Evolutionary conservation across 2,797 vertebrate species (phyloP).

Genomic region (Nothura maculosa): DNA sequence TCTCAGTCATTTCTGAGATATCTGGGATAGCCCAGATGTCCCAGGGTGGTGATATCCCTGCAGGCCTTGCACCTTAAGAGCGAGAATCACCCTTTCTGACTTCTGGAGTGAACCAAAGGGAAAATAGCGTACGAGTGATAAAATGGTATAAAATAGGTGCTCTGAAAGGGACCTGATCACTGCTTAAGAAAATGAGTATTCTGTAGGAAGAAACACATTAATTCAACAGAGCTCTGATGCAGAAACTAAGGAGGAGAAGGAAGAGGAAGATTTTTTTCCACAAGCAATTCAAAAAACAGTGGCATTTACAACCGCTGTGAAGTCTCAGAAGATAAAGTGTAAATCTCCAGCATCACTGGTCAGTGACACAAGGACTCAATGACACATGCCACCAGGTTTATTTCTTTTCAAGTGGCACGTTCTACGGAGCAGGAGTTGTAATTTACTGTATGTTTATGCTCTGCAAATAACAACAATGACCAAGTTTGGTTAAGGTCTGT

Average conservation of each 20-base stretch:
- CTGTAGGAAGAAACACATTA: neutral
- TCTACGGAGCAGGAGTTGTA: neutral
- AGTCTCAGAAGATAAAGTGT: neutral
- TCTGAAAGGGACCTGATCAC: neutral
- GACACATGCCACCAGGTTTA: neutral
- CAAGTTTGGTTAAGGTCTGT: neutral
- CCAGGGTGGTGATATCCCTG: no score
- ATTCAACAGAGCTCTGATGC: neutral
- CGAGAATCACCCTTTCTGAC: neutral
- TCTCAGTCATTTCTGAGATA: no score
- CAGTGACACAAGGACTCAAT: neutral
- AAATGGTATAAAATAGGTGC: neutral
- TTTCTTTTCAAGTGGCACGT: fast-evolving
- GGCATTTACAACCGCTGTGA: neutral
- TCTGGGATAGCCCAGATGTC: no score
- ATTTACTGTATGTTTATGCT: neutral
- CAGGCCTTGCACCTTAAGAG: neutral
- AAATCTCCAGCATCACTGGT: neutral
- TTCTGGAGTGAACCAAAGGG: neutral
- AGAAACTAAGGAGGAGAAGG: neutral
- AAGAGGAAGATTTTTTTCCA: neutral
- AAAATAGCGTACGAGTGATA: neutral
- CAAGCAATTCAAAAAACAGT: neutral
- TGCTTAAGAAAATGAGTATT: neutral
- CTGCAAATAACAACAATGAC: neutral